phyloP scores from a whole-genome alignment of 2,888 invertebrate species.

The Philereme transversata region DNA sequence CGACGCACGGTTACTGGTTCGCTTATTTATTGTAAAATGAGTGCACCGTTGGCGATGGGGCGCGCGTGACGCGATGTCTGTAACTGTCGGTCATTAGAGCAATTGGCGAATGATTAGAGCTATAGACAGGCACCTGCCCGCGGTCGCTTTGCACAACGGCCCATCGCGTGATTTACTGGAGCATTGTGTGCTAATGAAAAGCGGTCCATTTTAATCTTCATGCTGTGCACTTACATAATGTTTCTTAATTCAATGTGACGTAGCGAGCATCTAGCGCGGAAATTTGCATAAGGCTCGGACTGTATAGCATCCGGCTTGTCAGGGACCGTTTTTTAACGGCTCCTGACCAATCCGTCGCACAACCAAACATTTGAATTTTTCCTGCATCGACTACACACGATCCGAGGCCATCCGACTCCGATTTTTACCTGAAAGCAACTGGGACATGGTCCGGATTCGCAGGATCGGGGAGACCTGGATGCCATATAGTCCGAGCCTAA shows the following conservation, averaged over 20 bases:
- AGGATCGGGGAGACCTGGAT: too few relatives aligned
- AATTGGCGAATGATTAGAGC: conserved; percentile 60
- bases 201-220: conserved; percentile 12
- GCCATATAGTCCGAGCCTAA: too few relatives aligned
- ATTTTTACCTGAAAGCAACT: too few relatives aligned
- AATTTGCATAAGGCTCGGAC: too few relatives aligned
- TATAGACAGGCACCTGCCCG: conserved; percentile 45
- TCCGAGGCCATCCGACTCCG: too few relatives aligned
- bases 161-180: conserved; percentile 40
- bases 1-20: conserved; percentile 19
- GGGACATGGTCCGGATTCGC: too few relatives aligned
- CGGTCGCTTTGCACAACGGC: conserved; percentile 25
- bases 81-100: conserved; percentile 50
- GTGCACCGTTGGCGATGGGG: conserved; percentile 48
- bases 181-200: conserved; percentile 23
- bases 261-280: conserved; percentile 30
- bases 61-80: conserved; percentile 49
- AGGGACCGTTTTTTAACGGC: too few relatives aligned
- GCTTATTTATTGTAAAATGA: conserved; percentile 52
- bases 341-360: too few relatives aligned
- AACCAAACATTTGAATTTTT: too few relatives aligned
- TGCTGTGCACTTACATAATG: conserved; percentile 33
- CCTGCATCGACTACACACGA: too few relatives aligned
- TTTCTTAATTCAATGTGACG: conserved; percentile 47
- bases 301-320: too few relatives aligned